Base-by-base conservation (phyloP, 1,140 invertebrate species). In the Aphaenogaster ashmeadi region DNA sequence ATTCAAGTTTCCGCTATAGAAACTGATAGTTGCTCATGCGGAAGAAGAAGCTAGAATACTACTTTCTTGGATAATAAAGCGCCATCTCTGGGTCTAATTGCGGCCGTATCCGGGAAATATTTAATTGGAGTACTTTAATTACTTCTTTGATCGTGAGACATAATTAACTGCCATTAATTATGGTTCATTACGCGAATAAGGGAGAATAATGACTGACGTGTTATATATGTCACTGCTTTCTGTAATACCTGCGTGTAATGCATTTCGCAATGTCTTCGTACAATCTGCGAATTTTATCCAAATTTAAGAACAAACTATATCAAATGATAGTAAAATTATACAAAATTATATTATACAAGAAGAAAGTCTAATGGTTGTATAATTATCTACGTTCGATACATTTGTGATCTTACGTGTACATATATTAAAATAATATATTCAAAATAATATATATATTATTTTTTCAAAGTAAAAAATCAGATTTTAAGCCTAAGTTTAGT, bases 91-190 rank as follows among this genome's bases (percentile, higher is more conserved):
- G 18, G 80, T 74, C 80, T 84, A 84, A 84, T 84, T 74, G 54
- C 69, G 66, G 21, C 52, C 50, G 50, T 50, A 74, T 47, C 80
- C 80, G 69, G 80, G 44, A 84, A 84, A 74, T 84, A 84, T 84
- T 84, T 84, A 75, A 84, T 84, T 75, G 58, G 27, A 72, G 54
- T 21, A 36, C 41, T 75, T 84, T 84, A 84, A 84, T 84, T 60
- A 84, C 69, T 84, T 60, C 72, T 74, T 71, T 41, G 56, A 84
- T 74, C 13, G 41, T 56, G n/a, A 47, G 69, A 13, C 50, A 47
- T 75, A 84, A 84, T 75, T 74, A 60, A 74, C 69, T 60, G 27
- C 44, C 13, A 74, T 74, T 60, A 75, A 84, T 62, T 60, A 84
- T 44, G 41, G 41, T 58, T 74, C 54, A 58, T 81, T 81, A 81